Evolutionary conservation across 2,888 invertebrate genomes (phyloP).

Genomic region (Neoscelio sp.): DNA sequence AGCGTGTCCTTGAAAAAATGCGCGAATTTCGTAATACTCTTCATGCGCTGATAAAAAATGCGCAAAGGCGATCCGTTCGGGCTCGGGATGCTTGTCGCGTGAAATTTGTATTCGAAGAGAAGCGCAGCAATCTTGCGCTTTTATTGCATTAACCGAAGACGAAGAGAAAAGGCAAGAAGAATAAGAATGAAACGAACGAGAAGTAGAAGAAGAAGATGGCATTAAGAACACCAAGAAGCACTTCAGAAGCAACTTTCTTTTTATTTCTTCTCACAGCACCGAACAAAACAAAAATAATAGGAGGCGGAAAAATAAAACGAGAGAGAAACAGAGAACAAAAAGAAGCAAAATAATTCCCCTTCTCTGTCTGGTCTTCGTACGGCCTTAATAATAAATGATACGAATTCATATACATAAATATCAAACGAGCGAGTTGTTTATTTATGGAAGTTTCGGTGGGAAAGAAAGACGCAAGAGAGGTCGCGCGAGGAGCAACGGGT

Average conservation of each 20-base stretch:
- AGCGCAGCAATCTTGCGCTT: conserved; percentile 15
- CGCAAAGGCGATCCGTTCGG: conserved; percentile 28
- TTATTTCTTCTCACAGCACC: neutral
- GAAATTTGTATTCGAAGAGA: conserved; percentile 22
- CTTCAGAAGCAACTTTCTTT: conserved; percentile 31
- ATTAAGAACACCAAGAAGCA: conserved; percentile 45
- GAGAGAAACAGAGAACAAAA: neutral
- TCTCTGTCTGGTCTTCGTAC: conserved; percentile 50
- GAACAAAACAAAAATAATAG: conserved; percentile 38
- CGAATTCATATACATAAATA: conserved; percentile 66
- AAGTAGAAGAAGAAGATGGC: conserved; percentile 15
- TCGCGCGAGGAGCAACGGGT: conserved; percentile 21
- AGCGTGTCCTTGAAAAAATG: conserved; percentile 17
- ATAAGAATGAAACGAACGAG: conserved; percentile 1
- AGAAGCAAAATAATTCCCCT: conserved; percentile 9
- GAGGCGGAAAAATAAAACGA: conserved; percentile 17
- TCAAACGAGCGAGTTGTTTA: conserved; percentile 60
- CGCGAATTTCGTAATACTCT: conserved; percentile 8
- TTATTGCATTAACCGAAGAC: conserved; percentile 8
- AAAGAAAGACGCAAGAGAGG: conserved; percentile 41
- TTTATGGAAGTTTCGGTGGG: conserved; percentile 54
- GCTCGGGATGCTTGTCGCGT: conserved; percentile 7
- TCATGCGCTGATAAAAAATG: conserved; percentile 17
- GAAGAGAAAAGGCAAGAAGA: conserved; percentile 24
- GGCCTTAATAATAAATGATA: conserved; percentile 64